Base-by-base conservation (phyloP, 2,113 vertebrate genomes). In the Pseudorhombus dupliciocellatus region DNA sequence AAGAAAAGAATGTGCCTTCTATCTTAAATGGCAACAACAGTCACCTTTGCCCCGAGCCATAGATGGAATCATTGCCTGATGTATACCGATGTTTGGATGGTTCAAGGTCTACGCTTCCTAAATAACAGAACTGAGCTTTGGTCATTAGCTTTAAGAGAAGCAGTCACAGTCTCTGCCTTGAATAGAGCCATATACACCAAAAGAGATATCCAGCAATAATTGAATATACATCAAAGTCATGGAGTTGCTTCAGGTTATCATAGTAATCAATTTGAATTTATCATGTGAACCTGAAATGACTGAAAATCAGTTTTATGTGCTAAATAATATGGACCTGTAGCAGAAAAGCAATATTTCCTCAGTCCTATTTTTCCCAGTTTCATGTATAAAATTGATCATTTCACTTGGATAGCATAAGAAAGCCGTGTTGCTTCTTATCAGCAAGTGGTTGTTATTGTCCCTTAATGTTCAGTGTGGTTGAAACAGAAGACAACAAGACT, bases 21-120 rank as follows among this genome's bases (percentile, higher is more conserved):
- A n/a, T 80, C 79, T 61, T 84, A 91, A 90, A 86, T 85, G 84
- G 78, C 85, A 86, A 34, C 21, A 59, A 75, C 40, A 34, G 60
- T 84, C 77, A 89, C 81, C 78, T 88, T 80, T 89, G 77, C 73
- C 80, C 83, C 46, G 2, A 50, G 63, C 12, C 20, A 70, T 56
- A 52, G 66, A 66, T 79, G 52, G 60, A 78, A 80, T 54, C 56
- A 61, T 69, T 40, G 67, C 63, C 15, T 46, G 71, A 74, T 55
- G 10, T 50, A 10, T 75, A 63, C 7, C 6, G 60, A 56, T 75
- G 79, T 65, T 37, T 5, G 20, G 2, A 52, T 8, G 31, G 56
- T 51, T 62, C 48, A 62, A 25, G 37, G 30, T 60, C 56, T 57
- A 3, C 0, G 4, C 24, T 63, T 66, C 20, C 9, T 44, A 10